Evolutionary conservation across 1,140 invertebrate species (phyloP).

Genomic region (Bombus haemorrhoidalis): DNA sequence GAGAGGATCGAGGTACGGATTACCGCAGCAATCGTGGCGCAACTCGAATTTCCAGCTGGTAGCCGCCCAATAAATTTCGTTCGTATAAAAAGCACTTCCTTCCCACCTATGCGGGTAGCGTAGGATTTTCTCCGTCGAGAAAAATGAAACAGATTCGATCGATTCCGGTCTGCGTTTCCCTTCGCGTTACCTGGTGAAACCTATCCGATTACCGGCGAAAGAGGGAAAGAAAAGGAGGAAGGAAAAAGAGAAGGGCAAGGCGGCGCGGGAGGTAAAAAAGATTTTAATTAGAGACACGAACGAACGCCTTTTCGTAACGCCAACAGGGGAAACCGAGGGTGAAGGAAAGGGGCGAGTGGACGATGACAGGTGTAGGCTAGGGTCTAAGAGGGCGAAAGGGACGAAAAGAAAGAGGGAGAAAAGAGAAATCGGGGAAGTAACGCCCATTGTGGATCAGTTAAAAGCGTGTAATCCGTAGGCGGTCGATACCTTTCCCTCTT

Average conservation of each 20-base stretch:
- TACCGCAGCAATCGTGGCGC: too few relatives aligned
- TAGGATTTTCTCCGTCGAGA: background rate
- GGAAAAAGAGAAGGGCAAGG: background rate
- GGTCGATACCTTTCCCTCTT: constrained; percentile 69
- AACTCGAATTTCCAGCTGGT: background rate
- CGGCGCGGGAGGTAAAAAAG: constrained; percentile 10
- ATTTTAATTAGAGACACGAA: constrained; percentile 64
- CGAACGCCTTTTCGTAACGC: constrained; percentile 54
- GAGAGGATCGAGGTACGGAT: background rate
- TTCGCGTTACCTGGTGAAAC: background rate
- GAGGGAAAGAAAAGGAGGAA: background rate
- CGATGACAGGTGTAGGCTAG: constrained; percentile 26
- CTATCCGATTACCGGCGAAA: background rate
- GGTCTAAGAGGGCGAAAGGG: background rate
- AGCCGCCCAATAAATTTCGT: constrained; percentile 6
- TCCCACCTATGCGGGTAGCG: too few relatives aligned
- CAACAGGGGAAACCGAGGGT: background rate
- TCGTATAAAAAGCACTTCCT: background rate
- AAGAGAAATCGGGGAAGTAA: constrained; percentile 24
- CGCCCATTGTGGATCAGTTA: constrained; percentile 68
- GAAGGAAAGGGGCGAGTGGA: background rate
- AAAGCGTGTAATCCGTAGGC: constrained; percentile 71
- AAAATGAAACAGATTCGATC: constrained; percentile 21
- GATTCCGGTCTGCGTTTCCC: background rate
- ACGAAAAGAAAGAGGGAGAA: background rate